These are phyloP conservation scores for Coelopa pilipes DNA, from an alignment of 2,888 invertebrate genomes.

Conservation along the genomic window DNA sequence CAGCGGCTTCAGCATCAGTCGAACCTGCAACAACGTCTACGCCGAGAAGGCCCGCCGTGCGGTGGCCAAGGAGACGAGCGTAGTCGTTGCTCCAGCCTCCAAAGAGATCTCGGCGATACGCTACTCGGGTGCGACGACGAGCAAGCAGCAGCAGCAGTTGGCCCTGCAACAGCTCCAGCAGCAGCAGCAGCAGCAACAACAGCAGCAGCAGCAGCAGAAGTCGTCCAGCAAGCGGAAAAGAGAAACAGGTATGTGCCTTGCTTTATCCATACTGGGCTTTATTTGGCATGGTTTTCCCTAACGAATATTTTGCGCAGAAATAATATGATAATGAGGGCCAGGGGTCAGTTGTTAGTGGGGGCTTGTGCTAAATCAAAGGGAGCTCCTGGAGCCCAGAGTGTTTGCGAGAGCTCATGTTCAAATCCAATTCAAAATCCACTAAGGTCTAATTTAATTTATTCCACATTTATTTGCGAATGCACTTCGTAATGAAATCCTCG, in stretches of 20 bases:
- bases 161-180: slow-evolving; percentile 41
- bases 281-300: too few relatives aligned
- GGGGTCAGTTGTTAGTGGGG: too few relatives aligned
- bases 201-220: slow-evolving; percentile 44
- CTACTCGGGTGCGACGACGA: slow-evolving; percentile 28
- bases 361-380: too few relatives aligned
- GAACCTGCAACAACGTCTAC: slow-evolving; percentile 7
- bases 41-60: slow-evolving; percentile 8
- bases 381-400: too few relatives aligned
- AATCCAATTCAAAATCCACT: too few relatives aligned
- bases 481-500: too few relatives aligned
- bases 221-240: slow-evolving; percentile 54
- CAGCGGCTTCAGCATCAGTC: background rate
- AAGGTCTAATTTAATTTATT: too few relatives aligned
- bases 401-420: too few relatives aligned
- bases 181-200: slow-evolving; percentile 42
- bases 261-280: too few relatives aligned
- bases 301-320: too few relatives aligned
- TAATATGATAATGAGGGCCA: too few relatives aligned
- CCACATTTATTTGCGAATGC: too few relatives aligned
- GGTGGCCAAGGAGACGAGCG: slow-evolving; percentile 32
- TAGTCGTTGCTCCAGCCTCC: slow-evolving; percentile 31
- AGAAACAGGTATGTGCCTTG: slow-evolving; percentile 51
- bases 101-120: slow-evolving; percentile 38
- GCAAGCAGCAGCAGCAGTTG: slow-evolving; percentile 41